These are phyloP conservation scores for Trididemnum miniatum DNA, from an alignment of 23 tunicate species.

Conservation along the genomic window DNA sequence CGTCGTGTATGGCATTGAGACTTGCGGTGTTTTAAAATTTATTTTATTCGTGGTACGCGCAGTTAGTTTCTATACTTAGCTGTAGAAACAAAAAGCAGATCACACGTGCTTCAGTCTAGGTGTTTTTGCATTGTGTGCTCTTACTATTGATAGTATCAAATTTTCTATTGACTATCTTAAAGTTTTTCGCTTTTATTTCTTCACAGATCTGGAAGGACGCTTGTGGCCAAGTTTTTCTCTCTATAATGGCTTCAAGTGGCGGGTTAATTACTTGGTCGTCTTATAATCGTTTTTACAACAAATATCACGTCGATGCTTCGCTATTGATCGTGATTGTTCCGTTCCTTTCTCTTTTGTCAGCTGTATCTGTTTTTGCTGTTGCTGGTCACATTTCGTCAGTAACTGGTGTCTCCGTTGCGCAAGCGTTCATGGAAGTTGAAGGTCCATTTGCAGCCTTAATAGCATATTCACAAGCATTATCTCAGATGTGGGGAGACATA, in stretches of 20 bases:
- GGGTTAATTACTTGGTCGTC: slow-evolving; percentile 88
- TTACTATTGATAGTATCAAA: no score
- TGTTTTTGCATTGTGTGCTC: no score
- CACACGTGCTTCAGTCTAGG: no score
- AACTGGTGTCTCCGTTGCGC: background rate
- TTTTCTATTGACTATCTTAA: background rate
- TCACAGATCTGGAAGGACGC: slow-evolving; percentile 94
- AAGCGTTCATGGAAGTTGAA: slow-evolving; percentile 38
- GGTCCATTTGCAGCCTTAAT: slow-evolving; percentile 73
- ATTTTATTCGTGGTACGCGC: no score
- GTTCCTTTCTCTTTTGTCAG: slow-evolving; percentile 50
- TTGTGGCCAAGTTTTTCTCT: slow-evolving; percentile 77
- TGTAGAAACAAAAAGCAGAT: no score
- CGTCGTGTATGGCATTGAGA: no score
- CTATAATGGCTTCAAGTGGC: slow-evolving; percentile 74
- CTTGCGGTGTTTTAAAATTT: no score
- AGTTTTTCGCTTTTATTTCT: background rate
- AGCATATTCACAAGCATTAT: slow-evolving; percentile 68
- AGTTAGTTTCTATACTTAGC: no score
- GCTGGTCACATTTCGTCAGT: slow-evolving; percentile 50
- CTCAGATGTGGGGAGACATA: slow-evolving; percentile 85
- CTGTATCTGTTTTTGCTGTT: slow-evolving; percentile 63
- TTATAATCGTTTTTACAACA: slow-evolving; percentile 89
- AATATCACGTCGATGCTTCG: slow-evolving; percentile 81
- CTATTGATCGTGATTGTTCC: slow-evolving; percentile 61